A percentile compares a stretch with the other conserved stretches of the same genome.
Evolutionary conservation across 2,888 invertebrate genomes (phyloP).

Genomic region (Enchytraeus crypticus): DNA sequence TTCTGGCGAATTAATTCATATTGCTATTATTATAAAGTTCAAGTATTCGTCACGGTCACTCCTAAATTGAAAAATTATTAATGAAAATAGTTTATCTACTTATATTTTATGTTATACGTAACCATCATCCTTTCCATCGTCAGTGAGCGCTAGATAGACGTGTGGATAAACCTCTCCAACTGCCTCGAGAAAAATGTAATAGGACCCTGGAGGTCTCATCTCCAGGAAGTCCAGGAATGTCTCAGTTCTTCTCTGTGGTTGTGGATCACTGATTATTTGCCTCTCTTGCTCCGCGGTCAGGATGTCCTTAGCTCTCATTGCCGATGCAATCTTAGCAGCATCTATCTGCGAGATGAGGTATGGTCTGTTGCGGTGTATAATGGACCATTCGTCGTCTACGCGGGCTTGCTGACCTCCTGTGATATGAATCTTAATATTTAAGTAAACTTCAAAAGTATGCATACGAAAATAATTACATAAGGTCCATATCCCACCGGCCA

Average conservation of each 20-base stretch:
- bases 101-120: too few relatives aligned
- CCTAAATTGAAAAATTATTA: too few relatives aligned
- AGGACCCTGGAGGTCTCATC: slow-evolving; percentile 8
- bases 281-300: neutral
- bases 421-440: neutral
- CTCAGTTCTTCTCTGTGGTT: slow-evolving; percentile 7
- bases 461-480: neutral
- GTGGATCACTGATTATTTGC: neutral
- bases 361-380: slow-evolving; percentile 1
- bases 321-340: slow-evolving; percentile 7
- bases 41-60: too few relatives aligned
- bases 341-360: slow-evolving; percentile 17
- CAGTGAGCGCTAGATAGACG: slow-evolving; percentile 15
- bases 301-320: slow-evolving; percentile 1
- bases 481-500: too few relatives aligned
- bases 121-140: slow-evolving; percentile 10
- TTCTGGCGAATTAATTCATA: too few relatives aligned
- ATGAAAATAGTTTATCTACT: too few relatives aligned
- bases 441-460: neutral
- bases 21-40: too few relatives aligned
- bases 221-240: slow-evolving; percentile 17
- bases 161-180: slow-evolving; percentile 16
- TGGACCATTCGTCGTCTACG: slow-evolving; percentile 15
- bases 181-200: slow-evolving; percentile 13
- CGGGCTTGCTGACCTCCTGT: too few relatives aligned